Evolutionary conservation across 2,113 vertebrate genomes (phyloP).

Genomic region (Cryptomyrus ogoouensis): DNA sequence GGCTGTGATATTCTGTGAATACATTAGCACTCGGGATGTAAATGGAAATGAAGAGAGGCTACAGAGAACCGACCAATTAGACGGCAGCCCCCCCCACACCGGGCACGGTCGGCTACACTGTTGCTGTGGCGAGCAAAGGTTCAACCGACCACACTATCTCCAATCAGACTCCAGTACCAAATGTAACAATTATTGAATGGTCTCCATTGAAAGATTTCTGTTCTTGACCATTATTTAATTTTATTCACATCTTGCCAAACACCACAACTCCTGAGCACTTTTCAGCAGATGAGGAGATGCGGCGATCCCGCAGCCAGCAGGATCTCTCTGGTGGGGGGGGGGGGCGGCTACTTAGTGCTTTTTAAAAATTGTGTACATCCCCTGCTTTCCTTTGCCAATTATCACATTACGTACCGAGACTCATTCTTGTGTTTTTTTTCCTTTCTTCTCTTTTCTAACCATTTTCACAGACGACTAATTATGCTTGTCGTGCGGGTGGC

Average conservation of each 20-base stretch:
- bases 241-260: neutral
- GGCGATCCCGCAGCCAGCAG: neutral
- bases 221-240: neutral
- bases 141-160: conserved; percentile 59
- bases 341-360: neutral
- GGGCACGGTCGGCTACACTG: conserved; percentile 49
- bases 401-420: conserved; percentile 18
- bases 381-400: conserved; percentile 25
- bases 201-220: neutral
- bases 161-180: conserved; percentile 60
- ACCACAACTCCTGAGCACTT: neutral
- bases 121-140: conserved; percentile 58
- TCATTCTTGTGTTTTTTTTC: neutral
- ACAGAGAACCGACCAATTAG: conserved; percentile 63
- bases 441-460: neutral
- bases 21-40: conserved; percentile 27
- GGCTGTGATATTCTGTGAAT: conserved; percentile 29
- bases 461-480: conserved; percentile 16
- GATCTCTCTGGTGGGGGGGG: no score
- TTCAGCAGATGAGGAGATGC: neutral
- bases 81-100: conserved; percentile 47
- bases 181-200: neutral
- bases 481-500: conserved; percentile 10
- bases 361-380: conserved; percentile 18
- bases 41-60: conserved; percentile 24